phyloP scores from a whole-genome alignment of 2,888 invertebrate species.

The Exocentrus adspersus region DNA sequence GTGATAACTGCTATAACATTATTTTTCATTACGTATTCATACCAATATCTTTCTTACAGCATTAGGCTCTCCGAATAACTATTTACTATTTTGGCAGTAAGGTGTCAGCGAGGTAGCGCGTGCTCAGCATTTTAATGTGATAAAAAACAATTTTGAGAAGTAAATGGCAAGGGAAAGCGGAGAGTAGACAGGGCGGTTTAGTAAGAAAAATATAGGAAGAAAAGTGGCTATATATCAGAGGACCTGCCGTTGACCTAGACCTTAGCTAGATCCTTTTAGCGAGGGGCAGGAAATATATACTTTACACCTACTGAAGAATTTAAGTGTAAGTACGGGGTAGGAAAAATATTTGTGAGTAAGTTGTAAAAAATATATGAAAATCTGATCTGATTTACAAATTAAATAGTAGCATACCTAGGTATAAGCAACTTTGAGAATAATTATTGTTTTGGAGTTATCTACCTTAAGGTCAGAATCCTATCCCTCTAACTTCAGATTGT shows the following conservation, averaged over 20 bases:
- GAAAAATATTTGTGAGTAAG: too few relatives aligned
- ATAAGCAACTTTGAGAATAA: too few relatives aligned
- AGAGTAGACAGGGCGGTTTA: constrained; percentile 13
- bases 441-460: too few relatives aligned
- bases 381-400: too few relatives aligned
- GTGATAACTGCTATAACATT: neutral
- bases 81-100: constrained; percentile 8
- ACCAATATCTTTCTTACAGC: neutral
- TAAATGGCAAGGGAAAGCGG: neutral
- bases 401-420: too few relatives aligned
- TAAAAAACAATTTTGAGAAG: constrained; percentile 14
- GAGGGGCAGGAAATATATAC: too few relatives aligned
- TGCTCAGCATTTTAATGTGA: constrained; percentile 1
- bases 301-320: too few relatives aligned
- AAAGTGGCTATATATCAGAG: constrained; percentile 16
- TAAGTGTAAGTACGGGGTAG: too few relatives aligned
- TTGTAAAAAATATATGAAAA: too few relatives aligned
- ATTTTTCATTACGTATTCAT: neutral
- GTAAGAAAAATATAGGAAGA: constrained; percentile 20
- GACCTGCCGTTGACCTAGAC: constrained; percentile 14
- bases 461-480: too few relatives aligned
- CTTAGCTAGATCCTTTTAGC: neutral
- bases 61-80: constrained; percentile 11
- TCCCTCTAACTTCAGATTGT: too few relatives aligned
- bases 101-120: constrained; percentile 5